Conservation (phyloP, 2,797 vertebrate species). For the Pipistrellus pygmaeus region DNA sequence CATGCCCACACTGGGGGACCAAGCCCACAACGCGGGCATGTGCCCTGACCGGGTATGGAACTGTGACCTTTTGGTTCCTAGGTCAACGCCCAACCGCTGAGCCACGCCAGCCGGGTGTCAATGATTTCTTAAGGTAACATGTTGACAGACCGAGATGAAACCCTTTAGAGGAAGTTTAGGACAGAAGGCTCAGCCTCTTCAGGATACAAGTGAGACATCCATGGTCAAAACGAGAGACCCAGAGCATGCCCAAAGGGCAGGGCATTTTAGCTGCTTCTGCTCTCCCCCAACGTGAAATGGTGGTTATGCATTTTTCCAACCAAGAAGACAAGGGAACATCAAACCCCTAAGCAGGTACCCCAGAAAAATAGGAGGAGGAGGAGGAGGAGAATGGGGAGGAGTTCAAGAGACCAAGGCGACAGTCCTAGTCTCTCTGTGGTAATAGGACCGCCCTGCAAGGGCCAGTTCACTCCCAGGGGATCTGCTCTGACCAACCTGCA, state of each 20-base stretch:
- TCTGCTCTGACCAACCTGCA: neutral
- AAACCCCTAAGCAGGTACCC: neutral
- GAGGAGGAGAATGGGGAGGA: neutral
- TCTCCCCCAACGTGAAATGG: neutral
- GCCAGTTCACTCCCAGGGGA: neutral
- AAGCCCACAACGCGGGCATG: no score
- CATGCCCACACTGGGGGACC: no score
- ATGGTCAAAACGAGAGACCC: neutral
- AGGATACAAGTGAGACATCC: neutral
- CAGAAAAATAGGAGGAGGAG: neutral
- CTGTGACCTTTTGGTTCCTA: no score
- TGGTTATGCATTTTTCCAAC: neutral
- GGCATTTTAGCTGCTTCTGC: neutral
- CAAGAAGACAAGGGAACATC: neutral
- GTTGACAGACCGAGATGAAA: neutral
- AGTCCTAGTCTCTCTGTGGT: neutral
- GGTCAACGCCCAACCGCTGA: no score
- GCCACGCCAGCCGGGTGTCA: no score
- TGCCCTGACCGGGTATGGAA: no score
- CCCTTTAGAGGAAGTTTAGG: neutral
- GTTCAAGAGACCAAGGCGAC: fast-evolving
- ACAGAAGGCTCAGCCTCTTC: neutral
- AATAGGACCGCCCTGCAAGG: fast-evolving
- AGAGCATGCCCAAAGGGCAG: fast-evolving
- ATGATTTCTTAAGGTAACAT: neutral